Evolutionary conservation across 2,888 invertebrate species (phyloP).

Genomic region (Heteropelma amictum): DNA sequence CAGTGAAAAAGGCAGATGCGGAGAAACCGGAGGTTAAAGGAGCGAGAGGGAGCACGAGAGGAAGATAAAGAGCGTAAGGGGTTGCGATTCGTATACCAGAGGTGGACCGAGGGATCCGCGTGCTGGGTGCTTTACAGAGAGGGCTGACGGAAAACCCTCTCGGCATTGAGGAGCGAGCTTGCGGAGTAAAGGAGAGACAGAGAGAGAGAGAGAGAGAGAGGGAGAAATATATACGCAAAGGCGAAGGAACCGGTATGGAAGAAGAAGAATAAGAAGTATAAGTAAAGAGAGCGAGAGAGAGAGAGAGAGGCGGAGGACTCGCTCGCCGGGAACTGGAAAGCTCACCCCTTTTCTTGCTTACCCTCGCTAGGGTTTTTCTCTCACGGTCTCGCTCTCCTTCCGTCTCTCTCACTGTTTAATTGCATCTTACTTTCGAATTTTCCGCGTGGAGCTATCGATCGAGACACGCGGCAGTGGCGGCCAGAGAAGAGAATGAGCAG

Average conservation of each 20-base stretch:
- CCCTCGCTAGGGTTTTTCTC: conserved; percentile 66
- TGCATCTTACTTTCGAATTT: conserved; percentile 79
- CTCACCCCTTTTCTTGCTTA: conserved; percentile 78
- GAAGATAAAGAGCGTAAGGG: conserved; percentile 21
- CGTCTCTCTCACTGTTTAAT: conserved; percentile 75
- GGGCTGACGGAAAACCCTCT: conserved; percentile 61
- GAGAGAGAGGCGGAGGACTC: conserved; percentile 48
- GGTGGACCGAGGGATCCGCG: conserved; percentile 55
- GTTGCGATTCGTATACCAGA: conserved; percentile 47
- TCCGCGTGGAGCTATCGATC: conserved; percentile 78
- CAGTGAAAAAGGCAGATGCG: conserved; percentile 37
- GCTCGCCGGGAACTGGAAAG: conserved; percentile 73
- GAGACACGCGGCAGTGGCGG: conserved; percentile 69
- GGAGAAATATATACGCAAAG: conserved; percentile 60
- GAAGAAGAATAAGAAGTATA: conserved; percentile 55
- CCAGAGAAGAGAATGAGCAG: conserved; percentile 35
- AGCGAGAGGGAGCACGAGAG: conserved; percentile 22
- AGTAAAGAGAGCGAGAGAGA: conserved; percentile 49
- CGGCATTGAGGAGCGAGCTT: conserved; percentile 40
- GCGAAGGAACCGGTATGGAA: conserved; percentile 48
- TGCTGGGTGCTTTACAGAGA: conserved; percentile 47
- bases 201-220: conserved; percentile 55
- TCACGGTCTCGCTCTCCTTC: conserved; percentile 10
- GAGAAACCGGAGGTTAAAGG: conserved; percentile 46
- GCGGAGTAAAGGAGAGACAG: conserved; percentile 51